Base-by-base conservation (phyloP, 2,113 vertebrate genomes). In the Paedocypris sp. region DNA sequence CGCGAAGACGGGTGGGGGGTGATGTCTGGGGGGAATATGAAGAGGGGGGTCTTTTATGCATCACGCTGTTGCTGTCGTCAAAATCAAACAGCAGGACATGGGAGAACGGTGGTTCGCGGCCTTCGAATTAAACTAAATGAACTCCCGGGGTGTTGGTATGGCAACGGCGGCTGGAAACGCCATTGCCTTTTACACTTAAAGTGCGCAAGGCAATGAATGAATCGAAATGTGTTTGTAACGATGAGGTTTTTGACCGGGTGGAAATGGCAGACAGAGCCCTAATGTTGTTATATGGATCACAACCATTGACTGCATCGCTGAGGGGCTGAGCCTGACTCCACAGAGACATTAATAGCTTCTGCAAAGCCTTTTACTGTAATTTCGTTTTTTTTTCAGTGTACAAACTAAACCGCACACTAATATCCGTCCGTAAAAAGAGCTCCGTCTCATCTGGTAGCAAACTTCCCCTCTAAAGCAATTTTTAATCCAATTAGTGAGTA, bases 81-180 rank as follows among this genome's bases (percentile, higher is more conserved):
- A 72, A 77, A 73, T 59, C 53, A 35, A 76, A 83, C 87, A 90
- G 91, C 88, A 82, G 89, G 87, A 83, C 81, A 80, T 82, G 84
- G 65, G 69, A 79, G 79, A 83, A 86, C 88, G 78, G 76, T 85
- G 85, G 81, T 83, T 75, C 72, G 82, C 81, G 60, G 74, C 89
- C 87, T 89, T 77, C 72, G 77, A 88, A 90, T 92, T 91, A 91
- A 77, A 89, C 87, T 87, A 90, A 89, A 90, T 88, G 86, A 89
- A 89, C 88, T 87, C 85, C 83, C 80, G 83, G 82, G 83, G 86
- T 87, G 88, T 90, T 89, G 88, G 85, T 87, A 90, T 90, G 82
- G 88, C 88, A 87, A 87, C 86, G 84, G 75, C 78, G 83, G 86
- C 82, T 38, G 41, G 51, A 73, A 60, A 54, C 35, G 47, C 52